Conservation (phyloP, 2,113 vertebrate genomes). For the Amia ocellicauda region DNA sequence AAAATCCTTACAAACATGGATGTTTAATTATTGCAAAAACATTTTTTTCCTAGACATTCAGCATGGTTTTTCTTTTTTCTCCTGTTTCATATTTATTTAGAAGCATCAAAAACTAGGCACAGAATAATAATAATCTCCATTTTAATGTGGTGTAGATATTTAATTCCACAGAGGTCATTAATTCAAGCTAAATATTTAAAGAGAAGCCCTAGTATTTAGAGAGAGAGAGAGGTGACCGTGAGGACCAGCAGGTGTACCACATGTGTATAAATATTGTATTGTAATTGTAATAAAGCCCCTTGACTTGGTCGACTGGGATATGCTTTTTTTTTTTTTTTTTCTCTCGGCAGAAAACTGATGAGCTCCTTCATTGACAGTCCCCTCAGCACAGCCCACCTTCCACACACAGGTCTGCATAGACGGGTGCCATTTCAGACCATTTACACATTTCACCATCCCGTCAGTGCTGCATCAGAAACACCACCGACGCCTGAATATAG, state of each 20-base stretch:
- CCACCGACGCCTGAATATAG: too few species aligned
- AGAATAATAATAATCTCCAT: not conserved
- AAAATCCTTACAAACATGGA: too few species aligned
- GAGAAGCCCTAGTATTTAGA: constrained; percentile 8
- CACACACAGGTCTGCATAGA: not conserved
- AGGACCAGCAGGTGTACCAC: constrained; percentile 12
- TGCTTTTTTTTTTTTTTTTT: not conserved
- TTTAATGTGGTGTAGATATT: constrained; percentile 2
- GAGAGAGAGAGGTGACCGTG: constrained; percentile 6
- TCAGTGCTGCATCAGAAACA: too few species aligned
- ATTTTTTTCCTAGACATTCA: too few species aligned
- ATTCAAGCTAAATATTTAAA: constrained; percentile 25
- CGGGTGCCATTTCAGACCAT: constrained; percentile 1
- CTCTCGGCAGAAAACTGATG: not conserved
- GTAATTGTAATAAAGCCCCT: constrained; percentile 22
- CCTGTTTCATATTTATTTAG: not conserved
- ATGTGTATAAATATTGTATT: constrained; percentile 22
- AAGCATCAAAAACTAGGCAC: not conserved
- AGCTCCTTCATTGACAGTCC: not conserved
- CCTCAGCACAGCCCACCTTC: not conserved
- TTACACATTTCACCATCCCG: not conserved
- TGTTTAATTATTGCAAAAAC: too few species aligned
- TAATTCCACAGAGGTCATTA: constrained; percentile 8
- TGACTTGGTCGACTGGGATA: constrained; percentile 5
- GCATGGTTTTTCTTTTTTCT: too few species aligned